Percentiles rank a stretch among this genome's conserved stretches.
phyloP scores from a whole-genome alignment of 2,113 vertebrate genomes.

The Hemichromis elongatus region DNA sequence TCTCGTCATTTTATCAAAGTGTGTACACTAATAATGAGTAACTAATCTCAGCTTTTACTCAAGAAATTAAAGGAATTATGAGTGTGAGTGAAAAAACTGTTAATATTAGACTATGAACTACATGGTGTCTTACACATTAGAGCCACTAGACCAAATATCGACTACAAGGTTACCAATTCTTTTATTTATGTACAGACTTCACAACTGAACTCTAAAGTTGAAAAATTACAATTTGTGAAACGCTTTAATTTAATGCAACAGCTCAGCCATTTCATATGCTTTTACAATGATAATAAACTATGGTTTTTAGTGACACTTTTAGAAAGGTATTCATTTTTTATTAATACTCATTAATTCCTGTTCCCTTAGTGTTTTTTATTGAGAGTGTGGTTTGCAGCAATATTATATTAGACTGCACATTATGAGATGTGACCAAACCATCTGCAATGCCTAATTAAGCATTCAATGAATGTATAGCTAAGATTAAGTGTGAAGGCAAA shows the following conservation, averaged over 20 bases:
- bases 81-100: background rate
- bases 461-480: background rate
- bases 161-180: background rate
- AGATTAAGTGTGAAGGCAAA: background rate
- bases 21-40: background rate
- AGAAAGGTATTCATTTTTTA: background rate
- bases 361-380: background rate
- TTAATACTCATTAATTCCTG: background rate
- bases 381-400: background rate
- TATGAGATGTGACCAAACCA: background rate
- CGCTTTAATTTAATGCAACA: background rate
- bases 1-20: background rate
- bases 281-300: background rate
- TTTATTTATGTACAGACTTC: background rate
- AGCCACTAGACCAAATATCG: rapidly evolving
- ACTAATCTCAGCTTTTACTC: background rate
- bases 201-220: background rate
- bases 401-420: background rate
- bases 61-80: background rate
- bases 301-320: background rate
- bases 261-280: background rate
- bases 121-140: background rate
- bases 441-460: background rate
- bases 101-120: background rate
- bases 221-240: background rate